Base-by-base conservation (phyloP, 2,888 invertebrate genomes). In the Mesoligia furuncula region DNA sequence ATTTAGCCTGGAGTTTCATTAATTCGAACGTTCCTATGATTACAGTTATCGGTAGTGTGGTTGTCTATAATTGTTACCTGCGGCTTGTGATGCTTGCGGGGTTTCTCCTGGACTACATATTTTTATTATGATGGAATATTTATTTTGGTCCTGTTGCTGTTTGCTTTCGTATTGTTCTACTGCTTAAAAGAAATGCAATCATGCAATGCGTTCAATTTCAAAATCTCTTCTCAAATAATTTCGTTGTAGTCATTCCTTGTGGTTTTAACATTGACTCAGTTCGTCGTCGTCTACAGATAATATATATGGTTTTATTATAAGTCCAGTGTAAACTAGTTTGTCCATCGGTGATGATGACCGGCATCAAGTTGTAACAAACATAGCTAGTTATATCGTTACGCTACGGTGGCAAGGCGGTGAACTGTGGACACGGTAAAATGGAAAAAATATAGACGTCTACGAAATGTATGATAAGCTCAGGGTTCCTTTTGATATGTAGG, bases 371-470 rank as follows among this genome's bases (percentile, higher is more conserved):
- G 67, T 70, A 64, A 69, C 73, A 76, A 81, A 72, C 77, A 70
- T 54, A 31, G 75, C 89, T 88, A 85, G 83, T 89, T 89, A 88
- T 83, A 83, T 79, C 83, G 89, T 88, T 77, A 88, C 86, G 89
- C 77, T 89, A 80, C 78, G 81, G 80, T 81, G 72, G 71, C 67
- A 68, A 83, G 80, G 79, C 88, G 84, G 80, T 83, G 85, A 85
- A 85, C 87, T 88, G 88, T 85, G 76, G 62, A 73, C 72, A 61
- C 51, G 65, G 15, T 61, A 36, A 48, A 42, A 61, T 48, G 8
- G n/a, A 75, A 71, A 80, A 75, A 84, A 39, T 31, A 11, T 67
- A 15, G 62, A 70, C 51, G 36, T 68, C 68, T 57, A 70, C 85
- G 85, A 81, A 59, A n/a, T 70, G 39, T 64, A 42, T n/a, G 8